A percentile compares a stretch with the other conserved stretches of the same genome.
These are phyloP conservation scores for Aphelinus certus DNA, from an alignment of 1,140 invertebrate genomes.

Conservation along the genomic window DNA sequence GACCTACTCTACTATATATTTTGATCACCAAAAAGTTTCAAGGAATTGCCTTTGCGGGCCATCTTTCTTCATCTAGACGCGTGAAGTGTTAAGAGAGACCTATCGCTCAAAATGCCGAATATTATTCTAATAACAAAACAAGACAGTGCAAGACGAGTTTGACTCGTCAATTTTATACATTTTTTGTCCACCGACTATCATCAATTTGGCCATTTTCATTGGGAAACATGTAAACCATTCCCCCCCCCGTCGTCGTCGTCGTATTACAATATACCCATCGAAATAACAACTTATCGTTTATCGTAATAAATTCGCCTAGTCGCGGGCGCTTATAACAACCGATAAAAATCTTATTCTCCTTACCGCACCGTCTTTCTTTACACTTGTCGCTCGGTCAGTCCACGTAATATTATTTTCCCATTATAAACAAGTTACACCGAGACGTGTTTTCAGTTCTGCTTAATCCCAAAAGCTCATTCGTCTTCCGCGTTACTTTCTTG, in stretches of 20 bases:
- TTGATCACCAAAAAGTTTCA: too few relatives aligned
- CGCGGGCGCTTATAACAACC: conserved; percentile 48
- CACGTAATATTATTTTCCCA: conserved; percentile 22
- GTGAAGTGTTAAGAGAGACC: too few relatives aligned
- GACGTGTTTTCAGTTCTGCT: conserved; percentile 19
- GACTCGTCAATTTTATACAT: conserved; percentile 29
- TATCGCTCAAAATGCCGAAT: conserved; percentile 20
- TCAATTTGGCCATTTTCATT: conserved; percentile 33
- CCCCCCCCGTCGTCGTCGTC: too few relatives aligned
- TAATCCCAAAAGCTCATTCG: conserved; percentile 34
- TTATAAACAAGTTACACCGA: conserved; percentile 22
- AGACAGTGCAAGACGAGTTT: conserved; percentile 31
- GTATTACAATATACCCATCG: conserved; percentile 31
- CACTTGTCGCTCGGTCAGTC: conserved; percentile 37
- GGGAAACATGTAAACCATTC: too few relatives aligned
- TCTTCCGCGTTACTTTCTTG: conserved; percentile 39
- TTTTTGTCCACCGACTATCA: conserved; percentile 34
- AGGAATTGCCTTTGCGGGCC: too few relatives aligned
- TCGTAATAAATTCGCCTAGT: conserved; percentile 41
- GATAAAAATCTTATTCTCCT: conserved; percentile 50
- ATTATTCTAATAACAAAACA: conserved; percentile 40
- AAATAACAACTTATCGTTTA: conserved; percentile 43
- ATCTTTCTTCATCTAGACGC: too few relatives aligned
- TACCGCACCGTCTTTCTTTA: conserved; percentile 34
- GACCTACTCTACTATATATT: too few relatives aligned